Base-by-base conservation (phyloP, 37 sponge, comb jelly and placozoan genomes). In the Spongilla lacustris region DNA sequence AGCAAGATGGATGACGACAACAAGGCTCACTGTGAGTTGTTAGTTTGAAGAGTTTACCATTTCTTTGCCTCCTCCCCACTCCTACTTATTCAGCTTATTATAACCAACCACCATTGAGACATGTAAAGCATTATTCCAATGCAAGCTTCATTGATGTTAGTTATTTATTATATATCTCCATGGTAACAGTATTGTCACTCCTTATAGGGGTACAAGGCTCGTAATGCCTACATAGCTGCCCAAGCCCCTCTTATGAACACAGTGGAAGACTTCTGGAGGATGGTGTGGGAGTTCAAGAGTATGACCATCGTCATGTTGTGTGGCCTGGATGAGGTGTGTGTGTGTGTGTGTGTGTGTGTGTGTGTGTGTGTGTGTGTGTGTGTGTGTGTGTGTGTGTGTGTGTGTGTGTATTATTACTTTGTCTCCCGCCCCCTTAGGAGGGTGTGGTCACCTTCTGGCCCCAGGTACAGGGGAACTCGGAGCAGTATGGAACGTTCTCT, bases 241-340 rank as follows among this genome's bases (percentile, higher is more conserved):
- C 93, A 92, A 70, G 93, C 81, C 22, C 93, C 93, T 31, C 72
- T 92, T 19, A 36, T 24, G 50, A 27, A 67, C 17, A 92, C 93
- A 28, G 72, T 86, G 66, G 37, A 68, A 41, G 93, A 92, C 83
- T 88, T 92, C 80, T 92, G 93, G 93, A 77, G 89, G 37, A 88
- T 92, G 93, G 80, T 92, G 34, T 92, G 93, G 93, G 89, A 88
- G 28, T 83, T 89, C 29, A 84, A 69, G 29, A 69, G 67, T 21
- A 36, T 35, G 17, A 58, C 75, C 27, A 89, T 92, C 36, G 84
- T 92, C 66, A 85, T 92, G 93, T 25, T 88, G 33, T 85, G 82
- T 38, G 73, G 77, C 68, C 49, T 91, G 71, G 74, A 48, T 8
- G 91, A 91, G 76, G 36, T 14, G 75, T 46, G 85, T 58, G 58